Percentiles rank a stretch among this genome's conserved stretches.
These are phyloP conservation scores for Chaetodon auriga DNA, from an alignment of 2,113 vertebrate genomes.

Conservation along the genomic window DNA sequence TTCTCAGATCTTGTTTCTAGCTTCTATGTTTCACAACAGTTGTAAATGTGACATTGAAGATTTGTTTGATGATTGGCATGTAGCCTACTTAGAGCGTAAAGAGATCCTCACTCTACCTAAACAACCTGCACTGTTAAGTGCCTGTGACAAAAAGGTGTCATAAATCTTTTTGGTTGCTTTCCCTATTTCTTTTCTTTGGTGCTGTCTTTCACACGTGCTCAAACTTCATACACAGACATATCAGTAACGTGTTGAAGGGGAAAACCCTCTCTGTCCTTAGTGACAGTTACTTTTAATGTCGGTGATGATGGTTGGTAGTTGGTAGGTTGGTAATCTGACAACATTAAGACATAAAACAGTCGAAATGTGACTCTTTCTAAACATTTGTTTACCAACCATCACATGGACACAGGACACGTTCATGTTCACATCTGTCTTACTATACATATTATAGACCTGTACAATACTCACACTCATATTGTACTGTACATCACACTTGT, in stretches of 20 bases:
- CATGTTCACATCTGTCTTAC: too few relatives aligned
- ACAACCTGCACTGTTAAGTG: slow-evolving; percentile 18
- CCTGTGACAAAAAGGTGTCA: slow-evolving; percentile 38
- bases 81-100: slow-evolving; percentile 47
- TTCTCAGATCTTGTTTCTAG: slow-evolving; percentile 35
- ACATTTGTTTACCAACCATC: too few relatives aligned
- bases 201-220: slow-evolving; percentile 3
- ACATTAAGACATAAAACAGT: too few relatives aligned
- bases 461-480: too few relatives aligned
- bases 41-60: slow-evolving; percentile 39
- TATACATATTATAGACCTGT: too few relatives aligned
- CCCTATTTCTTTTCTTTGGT: background rate
- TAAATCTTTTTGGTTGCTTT: slow-evolving; percentile 24
- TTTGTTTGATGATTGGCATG: slow-evolving; percentile 36
- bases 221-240: slow-evolving; percentile 11
- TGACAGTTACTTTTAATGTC: background rate
- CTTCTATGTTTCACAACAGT: slow-evolving; percentile 20
- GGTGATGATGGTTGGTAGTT: too few relatives aligned
- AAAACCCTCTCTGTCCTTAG: background rate
- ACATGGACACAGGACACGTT: too few relatives aligned
- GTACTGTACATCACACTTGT: too few relatives aligned
- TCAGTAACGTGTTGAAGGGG: slow-evolving; percentile 7
- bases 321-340: too few relatives aligned
- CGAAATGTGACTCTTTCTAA: too few relatives aligned
- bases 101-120: slow-evolving; percentile 17